phyloP scores from a whole-genome alignment of 1,140 invertebrate genomes.

The Oreohelix idahoensis region DNA sequence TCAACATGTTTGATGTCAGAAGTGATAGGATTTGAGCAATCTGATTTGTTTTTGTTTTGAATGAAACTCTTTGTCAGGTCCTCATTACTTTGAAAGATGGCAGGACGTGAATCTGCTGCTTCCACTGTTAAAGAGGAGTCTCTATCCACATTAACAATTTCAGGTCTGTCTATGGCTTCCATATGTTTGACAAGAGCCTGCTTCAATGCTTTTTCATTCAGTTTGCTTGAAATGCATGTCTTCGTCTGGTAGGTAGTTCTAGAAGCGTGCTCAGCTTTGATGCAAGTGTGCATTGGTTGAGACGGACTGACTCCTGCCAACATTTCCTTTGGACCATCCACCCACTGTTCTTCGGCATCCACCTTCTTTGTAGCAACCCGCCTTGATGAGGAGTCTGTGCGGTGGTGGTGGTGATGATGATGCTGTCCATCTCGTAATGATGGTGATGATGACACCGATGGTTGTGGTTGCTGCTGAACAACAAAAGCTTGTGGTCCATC shows the following conservation, averaged over 20 bases:
- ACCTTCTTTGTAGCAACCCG: conserved; percentile 71
- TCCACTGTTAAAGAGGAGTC: conserved; percentile 53
- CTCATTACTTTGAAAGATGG: conserved; percentile 54
- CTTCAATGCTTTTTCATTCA: conserved; percentile 46
- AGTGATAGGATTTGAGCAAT: conserved; percentile 3
- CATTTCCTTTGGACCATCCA: conserved; percentile 84
- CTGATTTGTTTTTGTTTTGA: conserved; percentile 39
- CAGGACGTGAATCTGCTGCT: conserved; percentile 57
- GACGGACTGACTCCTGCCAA: conserved; percentile 42
- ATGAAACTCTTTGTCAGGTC: not conserved
- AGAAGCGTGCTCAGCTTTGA: conserved; percentile 43
- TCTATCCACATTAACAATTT: conserved; percentile 62
- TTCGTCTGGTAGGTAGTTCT: conserved; percentile 1
- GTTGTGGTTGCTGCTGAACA: conserved; percentile 50
- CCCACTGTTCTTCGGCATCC: conserved; percentile 92
- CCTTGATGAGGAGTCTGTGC: conserved; percentile 23
- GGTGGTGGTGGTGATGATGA: conserved; percentile 30
- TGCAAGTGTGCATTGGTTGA: conserved; percentile 52
- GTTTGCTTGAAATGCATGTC: conserved; percentile 44
- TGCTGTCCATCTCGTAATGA: not conserved
- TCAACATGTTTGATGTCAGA: conserved; percentile 61
- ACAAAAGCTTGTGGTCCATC: conserved; percentile 70
- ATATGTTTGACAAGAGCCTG: conserved; percentile 48
- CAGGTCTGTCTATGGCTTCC: conserved; percentile 55
- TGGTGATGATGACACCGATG: not conserved